Conservation (phyloP, 1,140 invertebrate genomes). For the Brachionus paranguensis region DNA sequence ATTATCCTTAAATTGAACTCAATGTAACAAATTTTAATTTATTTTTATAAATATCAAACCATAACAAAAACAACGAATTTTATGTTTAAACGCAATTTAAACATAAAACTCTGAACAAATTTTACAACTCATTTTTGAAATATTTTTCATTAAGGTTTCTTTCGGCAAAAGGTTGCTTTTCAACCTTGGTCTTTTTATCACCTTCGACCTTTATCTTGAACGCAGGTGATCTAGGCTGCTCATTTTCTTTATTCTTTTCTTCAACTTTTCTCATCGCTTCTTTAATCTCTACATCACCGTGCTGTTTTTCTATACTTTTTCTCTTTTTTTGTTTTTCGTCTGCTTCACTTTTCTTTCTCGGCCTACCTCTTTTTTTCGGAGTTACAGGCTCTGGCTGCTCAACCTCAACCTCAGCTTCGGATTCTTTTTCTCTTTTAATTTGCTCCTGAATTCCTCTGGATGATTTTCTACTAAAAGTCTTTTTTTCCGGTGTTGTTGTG, state of each 20-base stretch:
- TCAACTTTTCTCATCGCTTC: not conserved
- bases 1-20: not conserved
- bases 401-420: not conserved
- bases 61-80: not conserved
- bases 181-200: not conserved
- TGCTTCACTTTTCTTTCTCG: not conserved
- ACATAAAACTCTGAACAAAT: not conserved
- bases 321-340: not conserved
- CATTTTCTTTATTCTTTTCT: conserved; percentile 15
- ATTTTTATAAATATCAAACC: not conserved
- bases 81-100: not conserved
- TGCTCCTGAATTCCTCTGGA: not conserved
- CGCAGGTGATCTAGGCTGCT: not conserved
- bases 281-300: conserved; percentile 12
- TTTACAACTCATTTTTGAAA: not conserved
- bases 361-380: not conserved
- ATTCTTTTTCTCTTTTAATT: not conserved
- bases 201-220: not conserved
- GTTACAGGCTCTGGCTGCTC: not conserved
- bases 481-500: not conserved
- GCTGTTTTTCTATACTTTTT: conserved; percentile 2
- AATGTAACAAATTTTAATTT: not conserved
- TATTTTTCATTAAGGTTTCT: not conserved
- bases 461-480: not conserved
- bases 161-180: not conserved